These are phyloP conservation scores for Rhopalosiphum padi DNA, from an alignment of 1,140 invertebrate genomes.

Conservation along the genomic window DNA sequence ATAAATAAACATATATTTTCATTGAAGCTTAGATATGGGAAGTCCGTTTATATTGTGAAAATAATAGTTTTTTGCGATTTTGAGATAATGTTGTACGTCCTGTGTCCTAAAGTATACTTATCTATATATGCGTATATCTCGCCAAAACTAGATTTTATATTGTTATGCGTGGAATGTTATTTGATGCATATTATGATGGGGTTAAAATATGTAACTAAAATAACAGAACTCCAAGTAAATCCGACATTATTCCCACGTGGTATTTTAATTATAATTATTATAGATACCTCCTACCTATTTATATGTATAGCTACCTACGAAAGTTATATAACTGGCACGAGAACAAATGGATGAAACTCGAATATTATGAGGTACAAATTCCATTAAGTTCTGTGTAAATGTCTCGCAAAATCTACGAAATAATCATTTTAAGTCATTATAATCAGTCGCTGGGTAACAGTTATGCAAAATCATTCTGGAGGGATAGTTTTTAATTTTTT, in stretches of 20 bases:
- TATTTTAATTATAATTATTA: background rate
- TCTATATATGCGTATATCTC: background rate
- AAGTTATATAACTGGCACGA: background rate
- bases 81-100: background rate
- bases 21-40: background rate
- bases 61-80: background rate
- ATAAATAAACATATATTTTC: background rate
- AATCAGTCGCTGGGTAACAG: background rate
- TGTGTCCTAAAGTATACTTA: background rate
- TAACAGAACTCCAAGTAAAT: background rate
- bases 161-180: background rate
- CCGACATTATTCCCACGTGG: background rate
- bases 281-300: background rate
- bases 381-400: background rate
- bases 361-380: background rate
- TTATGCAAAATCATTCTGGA: background rate
- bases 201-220: background rate
- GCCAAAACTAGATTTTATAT: too few species aligned
- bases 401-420: background rate
- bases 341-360: background rate
- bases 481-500: background rate
- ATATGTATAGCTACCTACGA: background rate
- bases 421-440: background rate
- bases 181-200: background rate
- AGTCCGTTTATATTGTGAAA: background rate